Evolutionary conservation across 2,888 invertebrate genomes (phyloP), one percentile per base, ranked within the genome.

Genomic region (Drosophila borealis): DNA sequence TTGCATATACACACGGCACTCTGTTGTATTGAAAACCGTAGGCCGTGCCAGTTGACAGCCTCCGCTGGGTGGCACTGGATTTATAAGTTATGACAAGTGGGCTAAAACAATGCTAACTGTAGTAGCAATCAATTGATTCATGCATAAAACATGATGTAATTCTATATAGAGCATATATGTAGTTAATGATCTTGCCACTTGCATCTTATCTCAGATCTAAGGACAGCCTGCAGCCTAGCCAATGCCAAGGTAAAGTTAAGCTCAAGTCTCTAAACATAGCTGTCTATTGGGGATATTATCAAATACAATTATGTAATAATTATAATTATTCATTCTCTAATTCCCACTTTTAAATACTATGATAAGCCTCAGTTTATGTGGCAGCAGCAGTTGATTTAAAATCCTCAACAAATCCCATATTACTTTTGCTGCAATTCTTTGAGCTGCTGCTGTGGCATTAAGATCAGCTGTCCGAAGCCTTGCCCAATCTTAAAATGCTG

Each of bases 71-170:
- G 88, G 80, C 70, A 54, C 25, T 67, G 53, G n/a, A 71, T 17
- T 37, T 62, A 68, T 68, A 66, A 67, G 51, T 81, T 85, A 85
- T 82, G 82, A 82, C 86, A 88, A 63, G 63, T 70, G 50, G 64
- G 66, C 51, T 60, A 61, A 69, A 70, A 74, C 76, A 85, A 72
- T 76, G 75, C 63, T 56, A 39, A 57, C 36, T 42, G 48, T 45
- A 55, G 45, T 48, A 33, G 55, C 50, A 36, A 10, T 39, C 49
- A 67, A 54, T 33, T 14, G 57, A 39, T 39, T 78, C 65, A 81
- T 82, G 74, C 59, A 76, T 78, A 46, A 74, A 74, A 74, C 74
- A 76, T 76, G 33, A 65, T 13, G 50, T 62, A 69, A 59, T 53
- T 29, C 37, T 49, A 74, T 68, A 66, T 66, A 19, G 71, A 59